Percentiles rank a stretch among this genome's conserved stretches.
Conservation (phyloP, 1,140 invertebrate genomes). For the Teleopsis dalmanni region DNA sequence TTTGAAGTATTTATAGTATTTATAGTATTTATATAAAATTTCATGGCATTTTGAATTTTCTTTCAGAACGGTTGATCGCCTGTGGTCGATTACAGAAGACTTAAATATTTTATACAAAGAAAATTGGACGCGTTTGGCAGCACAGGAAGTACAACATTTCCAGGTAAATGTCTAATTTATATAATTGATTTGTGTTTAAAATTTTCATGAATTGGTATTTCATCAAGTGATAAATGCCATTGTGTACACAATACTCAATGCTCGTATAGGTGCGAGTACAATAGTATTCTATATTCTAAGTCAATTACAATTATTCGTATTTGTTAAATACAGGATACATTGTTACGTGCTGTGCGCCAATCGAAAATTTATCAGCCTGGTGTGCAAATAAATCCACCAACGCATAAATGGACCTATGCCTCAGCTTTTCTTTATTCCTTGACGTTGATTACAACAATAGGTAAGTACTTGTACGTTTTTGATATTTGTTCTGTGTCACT, state of each 20-base stretch:
- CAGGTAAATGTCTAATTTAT: conserved; percentile 51
- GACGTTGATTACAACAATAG: conserved; percentile 92
- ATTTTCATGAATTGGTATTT: not conserved
- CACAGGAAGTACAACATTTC: conserved; percentile 78
- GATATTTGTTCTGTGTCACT: not conserved
- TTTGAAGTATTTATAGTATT: not conserved
- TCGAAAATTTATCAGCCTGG: conserved; percentile 36
- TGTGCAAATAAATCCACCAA: conserved; percentile 46
- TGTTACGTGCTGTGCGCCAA: conserved; percentile 41
- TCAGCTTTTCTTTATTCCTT: conserved; percentile 90
- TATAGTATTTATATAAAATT: not conserved
- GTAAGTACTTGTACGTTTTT: conserved; percentile 52
- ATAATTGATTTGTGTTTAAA: not conserved
- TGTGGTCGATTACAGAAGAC: conserved; percentile 91
- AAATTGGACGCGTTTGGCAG: conserved; percentile 83
- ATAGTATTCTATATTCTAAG: too few relatives aligned
- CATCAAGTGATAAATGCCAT: not conserved
- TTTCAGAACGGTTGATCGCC: conserved; percentile 60
- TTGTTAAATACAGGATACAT: conserved; percentile 39
- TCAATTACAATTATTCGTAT: too few relatives aligned
- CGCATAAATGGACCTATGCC: conserved; percentile 80
- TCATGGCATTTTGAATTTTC: conserved; percentile 3
- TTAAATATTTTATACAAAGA: conserved; percentile 90
- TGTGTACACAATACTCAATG: too few relatives aligned
- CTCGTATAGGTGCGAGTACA: too few relatives aligned